phyloP scores from a whole-genome alignment of 2,113 vertebrate species.

The Rhinopomastus cyanomelas region DNA sequence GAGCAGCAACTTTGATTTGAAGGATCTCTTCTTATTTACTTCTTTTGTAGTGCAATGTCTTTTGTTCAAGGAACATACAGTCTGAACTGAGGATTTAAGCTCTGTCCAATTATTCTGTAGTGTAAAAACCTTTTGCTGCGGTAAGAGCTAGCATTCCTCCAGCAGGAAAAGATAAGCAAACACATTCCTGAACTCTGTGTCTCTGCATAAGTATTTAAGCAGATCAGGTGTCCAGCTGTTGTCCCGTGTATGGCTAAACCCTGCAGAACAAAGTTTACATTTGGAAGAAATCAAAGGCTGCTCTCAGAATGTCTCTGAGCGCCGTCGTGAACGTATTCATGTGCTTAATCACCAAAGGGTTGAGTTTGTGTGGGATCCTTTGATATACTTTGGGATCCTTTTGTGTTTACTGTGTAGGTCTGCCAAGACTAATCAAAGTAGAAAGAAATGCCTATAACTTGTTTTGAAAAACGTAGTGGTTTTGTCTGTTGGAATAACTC shows the following conservation, averaged over 20 bases:
- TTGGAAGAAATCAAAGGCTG: background rate
- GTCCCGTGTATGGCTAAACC: background rate
- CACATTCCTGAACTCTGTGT: background rate
- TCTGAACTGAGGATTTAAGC: background rate
- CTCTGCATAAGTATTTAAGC: background rate
- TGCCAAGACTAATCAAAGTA: background rate
- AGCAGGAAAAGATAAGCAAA: background rate
- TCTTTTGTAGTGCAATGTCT: background rate
- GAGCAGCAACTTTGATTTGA: slow-evolving; percentile 27
- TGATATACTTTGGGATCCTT: background rate
- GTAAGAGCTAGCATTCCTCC: background rate
- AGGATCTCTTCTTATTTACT: background rate
- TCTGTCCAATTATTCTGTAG: background rate
- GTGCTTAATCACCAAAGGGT: background rate
- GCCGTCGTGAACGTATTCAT: background rate
- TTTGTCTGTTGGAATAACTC: background rate
- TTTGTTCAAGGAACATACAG: slow-evolving; percentile 4
- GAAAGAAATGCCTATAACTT: background rate
- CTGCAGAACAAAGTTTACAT: background rate
- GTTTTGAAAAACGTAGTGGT: too few species aligned
- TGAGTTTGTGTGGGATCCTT: background rate
- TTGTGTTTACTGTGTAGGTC: background rate
- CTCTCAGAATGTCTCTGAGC: background rate
- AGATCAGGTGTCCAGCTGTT: background rate
- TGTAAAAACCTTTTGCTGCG: background rate